Evolutionary conservation across 2,888 invertebrate species (phyloP).

Genomic region (Macrosoma leucophasiata): DNA sequence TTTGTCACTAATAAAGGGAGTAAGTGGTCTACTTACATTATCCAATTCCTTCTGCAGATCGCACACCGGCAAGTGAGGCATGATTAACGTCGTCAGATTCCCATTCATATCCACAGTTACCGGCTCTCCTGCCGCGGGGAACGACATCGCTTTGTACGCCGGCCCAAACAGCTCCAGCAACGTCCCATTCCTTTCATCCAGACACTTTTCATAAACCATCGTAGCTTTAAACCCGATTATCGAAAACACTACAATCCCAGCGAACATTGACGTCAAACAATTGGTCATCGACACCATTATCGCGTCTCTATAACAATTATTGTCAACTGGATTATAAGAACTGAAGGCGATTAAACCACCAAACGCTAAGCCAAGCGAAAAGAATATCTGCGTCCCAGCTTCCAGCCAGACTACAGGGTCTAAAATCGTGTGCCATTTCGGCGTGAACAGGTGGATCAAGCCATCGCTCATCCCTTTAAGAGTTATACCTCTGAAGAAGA

Average conservation of each 20-base stretch:
- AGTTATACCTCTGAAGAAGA: conserved; percentile 96
- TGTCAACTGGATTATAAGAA: conserved; percentile 97
- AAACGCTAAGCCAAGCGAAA: conserved; percentile 95
- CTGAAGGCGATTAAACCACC: conserved; percentile 97
- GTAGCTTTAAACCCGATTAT: conserved; percentile 95
- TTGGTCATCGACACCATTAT: conserved; percentile 94
- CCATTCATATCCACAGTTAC: conserved; percentile 71
- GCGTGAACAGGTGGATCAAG: conserved; percentile 90
- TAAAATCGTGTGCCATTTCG: conserved; percentile 91
- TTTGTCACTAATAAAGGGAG: too few species aligned
- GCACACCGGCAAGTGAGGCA: conserved; percentile 83
- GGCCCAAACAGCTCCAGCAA: conserved; percentile 75
- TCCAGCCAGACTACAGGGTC: conserved; percentile 98
- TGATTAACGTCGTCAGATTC: conserved; percentile 74
- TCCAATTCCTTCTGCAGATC: conserved; percentile 90
- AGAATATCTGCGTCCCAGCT: conserved; percentile 98
- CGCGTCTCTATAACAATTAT: conserved; percentile 96
- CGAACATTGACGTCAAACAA: conserved; percentile 97
- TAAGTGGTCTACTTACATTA: conserved; percentile 86
- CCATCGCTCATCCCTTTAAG: conserved; percentile 92
- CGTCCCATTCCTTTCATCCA: conserved; percentile 78
- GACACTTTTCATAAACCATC: conserved; percentile 86
- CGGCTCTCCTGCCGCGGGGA: conserved; percentile 75
- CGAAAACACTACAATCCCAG: conserved; percentile 96
- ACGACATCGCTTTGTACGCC: conserved; percentile 52